Percentiles rank a stretch among this genome's conserved stretches.
Evolutionary conservation across 2,797 vertebrate species (phyloP).

Genomic region (Platyrinchus mystaceus): DNA sequence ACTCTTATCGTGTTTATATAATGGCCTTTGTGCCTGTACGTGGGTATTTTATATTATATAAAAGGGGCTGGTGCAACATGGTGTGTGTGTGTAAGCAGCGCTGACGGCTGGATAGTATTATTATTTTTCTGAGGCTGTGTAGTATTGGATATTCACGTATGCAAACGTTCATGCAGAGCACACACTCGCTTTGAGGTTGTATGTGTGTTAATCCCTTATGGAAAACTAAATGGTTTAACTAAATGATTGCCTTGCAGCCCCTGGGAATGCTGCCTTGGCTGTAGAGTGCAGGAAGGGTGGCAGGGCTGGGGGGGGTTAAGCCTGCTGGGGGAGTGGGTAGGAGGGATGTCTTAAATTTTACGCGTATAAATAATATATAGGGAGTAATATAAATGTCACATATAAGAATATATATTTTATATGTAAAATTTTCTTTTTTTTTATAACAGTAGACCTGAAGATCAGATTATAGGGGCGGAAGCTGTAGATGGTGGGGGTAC

Average conservation of each 20-base stretch:
- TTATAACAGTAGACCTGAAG: not conserved
- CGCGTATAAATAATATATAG: not conserved
- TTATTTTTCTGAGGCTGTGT: slow-evolving; percentile 8
- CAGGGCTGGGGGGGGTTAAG: not conserved
- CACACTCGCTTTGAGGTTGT: not conserved
- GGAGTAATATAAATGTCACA: not conserved
- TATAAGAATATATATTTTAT: not conserved
- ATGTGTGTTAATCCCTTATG: slow-evolving; percentile 48
- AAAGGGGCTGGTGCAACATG: slow-evolving; percentile 63
- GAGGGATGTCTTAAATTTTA: not conserved
- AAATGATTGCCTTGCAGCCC: slow-evolving; percentile 33
- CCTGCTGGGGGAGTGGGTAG: not conserved
- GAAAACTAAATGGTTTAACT: slow-evolving; percentile 57
- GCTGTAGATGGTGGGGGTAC: not conserved
- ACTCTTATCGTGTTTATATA: slow-evolving; percentile 40
- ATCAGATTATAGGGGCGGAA: not conserved
- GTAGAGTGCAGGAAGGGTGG: not conserved
- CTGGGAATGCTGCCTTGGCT: slow-evolving; percentile 7
- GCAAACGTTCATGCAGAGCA: not conserved
- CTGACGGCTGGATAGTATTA: not conserved
- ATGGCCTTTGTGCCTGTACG: slow-evolving; percentile 52
- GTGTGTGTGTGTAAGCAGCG: slow-evolving; percentile 28
- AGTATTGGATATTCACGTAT: slow-evolving; percentile 46
- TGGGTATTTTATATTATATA: slow-evolving; percentile 76
- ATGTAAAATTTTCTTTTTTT: not conserved